phyloP scores from a whole-genome alignment of 2,113 vertebrate species.

The Pelusios castaneus region DNA sequence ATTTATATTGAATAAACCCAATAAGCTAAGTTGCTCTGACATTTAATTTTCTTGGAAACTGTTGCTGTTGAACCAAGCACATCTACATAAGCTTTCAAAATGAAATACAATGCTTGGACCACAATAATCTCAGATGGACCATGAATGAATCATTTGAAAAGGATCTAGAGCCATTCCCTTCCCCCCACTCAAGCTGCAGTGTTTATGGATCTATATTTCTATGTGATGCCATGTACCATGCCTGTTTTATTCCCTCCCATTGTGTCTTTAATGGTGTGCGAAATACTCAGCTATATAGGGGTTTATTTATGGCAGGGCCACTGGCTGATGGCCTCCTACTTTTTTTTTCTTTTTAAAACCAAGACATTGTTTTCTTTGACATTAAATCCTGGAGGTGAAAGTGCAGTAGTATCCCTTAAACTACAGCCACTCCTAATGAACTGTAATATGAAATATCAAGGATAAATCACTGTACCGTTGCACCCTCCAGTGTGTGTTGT shows the following conservation, averaged over 20 bases:
- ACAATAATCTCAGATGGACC: background rate
- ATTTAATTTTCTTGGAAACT: constrained; percentile 77
- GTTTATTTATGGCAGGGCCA: background rate
- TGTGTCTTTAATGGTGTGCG: background rate
- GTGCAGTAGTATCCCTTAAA: constrained; percentile 13
- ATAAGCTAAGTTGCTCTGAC: constrained; percentile 63
- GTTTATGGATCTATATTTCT: background rate
- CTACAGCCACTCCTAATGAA: background rate
- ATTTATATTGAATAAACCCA: constrained; percentile 73
- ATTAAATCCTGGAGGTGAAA: constrained; percentile 10
- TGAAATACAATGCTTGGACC: constrained; percentile 37
- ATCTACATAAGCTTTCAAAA: constrained; percentile 55
- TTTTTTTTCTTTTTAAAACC: background rate
- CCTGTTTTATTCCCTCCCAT: background rate
- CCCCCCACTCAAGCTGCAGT: background rate
- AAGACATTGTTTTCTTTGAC: constrained; percentile 17
- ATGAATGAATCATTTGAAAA: constrained; percentile 40
- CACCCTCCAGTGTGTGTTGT: background rate
- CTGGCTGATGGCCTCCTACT: background rate
- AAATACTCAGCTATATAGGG: background rate
- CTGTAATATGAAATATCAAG: constrained; percentile 33
- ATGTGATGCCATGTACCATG: background rate
- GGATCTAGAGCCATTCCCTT: background rate
- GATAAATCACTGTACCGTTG: background rate
- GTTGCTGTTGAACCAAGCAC: constrained; percentile 55